Evolutionary conservation across 1,140 invertebrate species (phyloP).

Genomic region (Palaemon carinicauda): DNA sequence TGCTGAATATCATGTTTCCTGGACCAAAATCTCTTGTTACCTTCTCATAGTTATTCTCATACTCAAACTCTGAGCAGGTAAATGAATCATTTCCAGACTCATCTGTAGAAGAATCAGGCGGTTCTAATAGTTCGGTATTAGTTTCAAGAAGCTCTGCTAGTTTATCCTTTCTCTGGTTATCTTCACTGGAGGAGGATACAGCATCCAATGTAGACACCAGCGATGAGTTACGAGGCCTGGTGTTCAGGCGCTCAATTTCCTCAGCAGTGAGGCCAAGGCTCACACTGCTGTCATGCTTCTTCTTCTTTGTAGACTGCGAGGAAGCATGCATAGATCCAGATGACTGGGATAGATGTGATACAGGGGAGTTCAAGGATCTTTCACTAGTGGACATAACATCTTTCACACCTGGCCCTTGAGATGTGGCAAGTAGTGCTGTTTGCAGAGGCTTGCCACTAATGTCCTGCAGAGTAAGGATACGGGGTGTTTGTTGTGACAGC

Average conservation of each 20-base stretch:
- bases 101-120: constrained; percentile 80
- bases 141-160: constrained; percentile 65
- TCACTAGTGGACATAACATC: constrained; percentile 81
- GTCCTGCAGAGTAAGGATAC: constrained; percentile 90
- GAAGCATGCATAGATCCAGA: constrained; percentile 67
- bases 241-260: constrained; percentile 80
- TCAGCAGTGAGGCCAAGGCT: constrained; percentile 81
- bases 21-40: constrained; percentile 67
- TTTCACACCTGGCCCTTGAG: constrained; percentile 69
- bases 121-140: constrained; percentile 64
- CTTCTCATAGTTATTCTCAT: constrained; percentile 85
- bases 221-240: constrained; percentile 78
- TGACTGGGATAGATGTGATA: constrained; percentile 84
- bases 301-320: constrained; percentile 70
- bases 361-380: constrained; percentile 86
- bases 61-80: constrained; percentile 97
- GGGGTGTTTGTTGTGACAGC: constrained; percentile 86
- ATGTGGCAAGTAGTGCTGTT: constrained; percentile 85
- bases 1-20: constrained; percentile 74
- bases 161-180: constrained; percentile 63
- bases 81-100: constrained; percentile 97
- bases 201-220: constrained; percentile 91
- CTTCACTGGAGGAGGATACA: constrained; percentile 90
- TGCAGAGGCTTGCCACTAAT: constrained; percentile 92
- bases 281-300: constrained; percentile 60